A percentile compares a stretch with the other conserved stretches of the same genome.
Conservation (phyloP, 2,797 vertebrate genomes). For the Manis crassicaudata region DNA sequence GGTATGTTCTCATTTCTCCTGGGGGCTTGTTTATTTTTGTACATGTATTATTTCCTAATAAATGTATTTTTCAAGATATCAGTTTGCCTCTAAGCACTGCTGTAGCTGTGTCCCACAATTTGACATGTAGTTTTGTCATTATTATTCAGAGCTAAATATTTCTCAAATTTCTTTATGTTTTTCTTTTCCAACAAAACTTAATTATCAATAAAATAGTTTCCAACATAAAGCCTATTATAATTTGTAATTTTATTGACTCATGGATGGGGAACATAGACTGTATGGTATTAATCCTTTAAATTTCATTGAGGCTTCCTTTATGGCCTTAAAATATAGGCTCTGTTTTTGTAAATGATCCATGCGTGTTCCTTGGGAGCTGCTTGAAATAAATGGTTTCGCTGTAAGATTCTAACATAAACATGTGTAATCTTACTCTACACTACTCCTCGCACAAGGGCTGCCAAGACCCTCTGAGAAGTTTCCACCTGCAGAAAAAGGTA, state of each 20-base stretch:
- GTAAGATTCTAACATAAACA: not conserved
- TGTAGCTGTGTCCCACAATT: not conserved
- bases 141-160: not conserved
- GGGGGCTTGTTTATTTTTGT: not conserved
- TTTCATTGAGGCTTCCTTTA: not conserved
- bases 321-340: not conserved
- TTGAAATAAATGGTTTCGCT: not conserved
- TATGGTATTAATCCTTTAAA: not conserved
- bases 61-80: not conserved
- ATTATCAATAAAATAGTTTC: not conserved
- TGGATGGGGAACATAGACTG: not conserved
- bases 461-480: not conserved
- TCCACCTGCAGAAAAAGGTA: not conserved
- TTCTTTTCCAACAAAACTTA: not conserved
- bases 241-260: not conserved
- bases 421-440: not conserved
- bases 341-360: not conserved
- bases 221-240: not conserved
- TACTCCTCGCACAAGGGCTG: not conserved
- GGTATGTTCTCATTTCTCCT: not conserved
- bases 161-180: not conserved
- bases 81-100: not conserved
- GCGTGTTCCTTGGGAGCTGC: not conserved
- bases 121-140: not conserved
- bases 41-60: not conserved